Evolutionary conservation across 1,140 invertebrate species (phyloP).

Genomic region (Drosophila jambulina): DNA sequence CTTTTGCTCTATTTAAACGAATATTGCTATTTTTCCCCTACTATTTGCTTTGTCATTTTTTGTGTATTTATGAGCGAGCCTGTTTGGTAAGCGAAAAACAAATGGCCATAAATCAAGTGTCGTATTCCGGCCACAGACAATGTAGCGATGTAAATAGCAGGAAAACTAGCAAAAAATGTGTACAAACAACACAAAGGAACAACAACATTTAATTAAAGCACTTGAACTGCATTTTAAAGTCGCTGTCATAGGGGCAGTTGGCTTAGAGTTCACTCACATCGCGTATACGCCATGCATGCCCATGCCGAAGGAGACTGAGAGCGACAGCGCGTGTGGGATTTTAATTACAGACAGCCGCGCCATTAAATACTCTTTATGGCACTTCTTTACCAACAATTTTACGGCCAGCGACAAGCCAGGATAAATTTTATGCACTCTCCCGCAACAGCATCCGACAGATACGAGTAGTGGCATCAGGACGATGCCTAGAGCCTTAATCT

Average conservation of each 20-base stretch:
- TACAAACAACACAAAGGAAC: background rate
- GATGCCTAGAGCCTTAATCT: conserved; percentile 18
- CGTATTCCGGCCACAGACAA: conserved; percentile 50
- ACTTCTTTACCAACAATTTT: conserved; percentile 75
- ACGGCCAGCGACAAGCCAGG: conserved; percentile 54
- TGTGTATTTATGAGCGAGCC: conserved; percentile 67
- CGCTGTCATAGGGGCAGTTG: conserved; percentile 25
- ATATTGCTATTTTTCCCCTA: conserved; percentile 19
- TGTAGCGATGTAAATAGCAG: conserved; percentile 25
- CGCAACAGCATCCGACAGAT: conserved; percentile 20
- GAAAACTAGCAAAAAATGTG: conserved; percentile 23
- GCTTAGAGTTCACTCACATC: conserved; percentile 70
- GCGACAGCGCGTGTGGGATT: conserved; percentile 50
- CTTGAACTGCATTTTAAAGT: conserved; percentile 63
- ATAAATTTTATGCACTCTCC: conserved; percentile 72
- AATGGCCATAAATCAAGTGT: conserved; percentile 69
- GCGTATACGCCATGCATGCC: conserved; percentile 60
- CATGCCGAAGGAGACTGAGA: conserved; percentile 6
- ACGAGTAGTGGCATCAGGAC: conserved; percentile 26
- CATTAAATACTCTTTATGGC: conserved; percentile 79
- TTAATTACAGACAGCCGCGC: conserved; percentile 78
- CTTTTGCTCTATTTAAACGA: conserved; percentile 27
- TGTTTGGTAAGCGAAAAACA: conserved; percentile 68
- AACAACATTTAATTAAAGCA: conserved; percentile 55
- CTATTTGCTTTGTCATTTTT: conserved; percentile 36